Conservation (phyloP, 35 echinoderm and acorn worm genomes). For the Lytechinus variegatus region DNA sequence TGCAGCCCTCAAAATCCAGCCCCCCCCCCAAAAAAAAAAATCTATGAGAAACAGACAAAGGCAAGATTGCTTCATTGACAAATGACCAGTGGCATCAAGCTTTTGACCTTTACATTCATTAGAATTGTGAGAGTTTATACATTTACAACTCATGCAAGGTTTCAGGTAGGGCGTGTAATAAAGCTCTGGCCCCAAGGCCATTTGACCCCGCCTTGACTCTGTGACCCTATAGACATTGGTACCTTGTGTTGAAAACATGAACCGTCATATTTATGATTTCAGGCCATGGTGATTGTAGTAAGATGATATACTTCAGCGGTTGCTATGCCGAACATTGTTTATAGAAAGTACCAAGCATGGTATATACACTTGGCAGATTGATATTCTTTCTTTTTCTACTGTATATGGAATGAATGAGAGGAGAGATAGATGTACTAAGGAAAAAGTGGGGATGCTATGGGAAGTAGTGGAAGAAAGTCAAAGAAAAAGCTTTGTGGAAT, state of each 20-base stretch:
- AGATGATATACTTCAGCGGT: background rate
- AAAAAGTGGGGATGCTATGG: background rate
- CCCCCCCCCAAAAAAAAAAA: no score
- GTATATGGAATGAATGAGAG: background rate
- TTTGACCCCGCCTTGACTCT: slow-evolving; percentile 34
- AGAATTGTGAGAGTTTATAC: no score
- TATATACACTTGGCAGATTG: background rate
- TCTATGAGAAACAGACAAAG: no score
- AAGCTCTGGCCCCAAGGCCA: slow-evolving; percentile 31
- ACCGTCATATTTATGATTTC: slow-evolving; percentile 42
- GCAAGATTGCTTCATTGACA: no score
- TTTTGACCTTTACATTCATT: no score
- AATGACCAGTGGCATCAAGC: no score
- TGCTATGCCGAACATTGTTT: background rate
- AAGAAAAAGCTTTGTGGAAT: no score
- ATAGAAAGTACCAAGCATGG: background rate
- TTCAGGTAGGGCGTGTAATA: background rate
- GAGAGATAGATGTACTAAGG: background rate
- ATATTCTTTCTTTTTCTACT: background rate
- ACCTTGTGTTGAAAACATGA: slow-evolving; percentile 35
- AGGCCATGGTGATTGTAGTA: background rate
- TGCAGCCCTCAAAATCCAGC: no score
- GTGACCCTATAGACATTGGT: background rate
- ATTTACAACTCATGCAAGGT: background rate
- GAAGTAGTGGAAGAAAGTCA: background rate